Conservation (phyloP, 2,888 invertebrate species). For the Sipha maydis region DNA sequence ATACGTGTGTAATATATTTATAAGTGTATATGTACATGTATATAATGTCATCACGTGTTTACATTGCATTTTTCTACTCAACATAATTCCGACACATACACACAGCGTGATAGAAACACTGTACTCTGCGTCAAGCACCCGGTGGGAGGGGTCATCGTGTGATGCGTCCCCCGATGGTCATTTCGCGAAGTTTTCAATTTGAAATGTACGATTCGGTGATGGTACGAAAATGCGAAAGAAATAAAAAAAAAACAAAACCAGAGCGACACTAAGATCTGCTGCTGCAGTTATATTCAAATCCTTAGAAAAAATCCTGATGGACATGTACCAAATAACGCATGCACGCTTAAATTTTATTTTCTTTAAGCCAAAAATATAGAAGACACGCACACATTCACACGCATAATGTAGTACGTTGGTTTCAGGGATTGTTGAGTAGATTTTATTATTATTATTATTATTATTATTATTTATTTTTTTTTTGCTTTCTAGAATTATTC, state of each 20-base stretch:
- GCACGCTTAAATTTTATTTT: background rate
- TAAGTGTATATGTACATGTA: background rate
- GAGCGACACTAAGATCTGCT: background rate
- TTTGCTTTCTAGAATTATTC: no score
- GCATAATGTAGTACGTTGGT: background rate
- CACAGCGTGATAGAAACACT: background rate
- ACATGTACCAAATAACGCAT: no score
- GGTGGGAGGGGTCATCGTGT: background rate
- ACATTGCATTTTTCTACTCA: background rate
- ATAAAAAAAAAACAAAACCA: slow-evolving; percentile 21
- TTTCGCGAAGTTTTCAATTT: slow-evolving; percentile 49
- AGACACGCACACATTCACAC: background rate
- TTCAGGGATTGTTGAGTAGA: no score
- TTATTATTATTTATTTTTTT: no score
- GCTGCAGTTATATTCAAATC: background rate
- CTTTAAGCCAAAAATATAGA: background rate
- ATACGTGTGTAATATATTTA: no score
- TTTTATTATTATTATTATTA: no score
- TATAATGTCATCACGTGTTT: background rate
- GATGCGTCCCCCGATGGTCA: slow-evolving; percentile 37
- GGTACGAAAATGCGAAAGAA: slow-evolving; percentile 12
- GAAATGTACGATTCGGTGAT: background rate
- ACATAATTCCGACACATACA: background rate
- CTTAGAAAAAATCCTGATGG: background rate
- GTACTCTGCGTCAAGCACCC: background rate